Base-by-base conservation (phyloP, 1,140 invertebrate genomes). In the Agrypnia vestita region DNA sequence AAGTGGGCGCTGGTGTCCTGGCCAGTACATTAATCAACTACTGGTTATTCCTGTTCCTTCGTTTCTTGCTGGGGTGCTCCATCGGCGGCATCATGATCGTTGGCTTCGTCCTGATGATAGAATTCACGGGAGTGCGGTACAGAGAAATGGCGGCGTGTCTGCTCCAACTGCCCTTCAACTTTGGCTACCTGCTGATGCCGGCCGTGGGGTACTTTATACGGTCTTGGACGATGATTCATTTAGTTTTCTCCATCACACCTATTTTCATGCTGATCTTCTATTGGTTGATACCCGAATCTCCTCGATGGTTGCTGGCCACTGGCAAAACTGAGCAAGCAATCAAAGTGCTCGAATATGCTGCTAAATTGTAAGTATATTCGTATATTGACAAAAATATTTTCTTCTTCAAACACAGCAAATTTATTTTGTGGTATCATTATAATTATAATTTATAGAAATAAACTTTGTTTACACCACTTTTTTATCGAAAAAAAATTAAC, bases 21-120 rank as follows among this genome's bases (percentile, higher is more conserved):
- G 89, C 89, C n/a, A 89, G 91, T 49, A 89, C 90, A 71, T 87
- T 87, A 0, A 89, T 90, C 0, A 91, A 88, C 86, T 93, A 90
- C 78, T 87, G 87, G 84, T 79, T 89, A 7, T 93, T 93, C 80
- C 76, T 90, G 19, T 46, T 89, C n/a, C 85, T 91, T 1, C 88
- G 91, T 82, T 91, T 91, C 67, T 82, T 91, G 13, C 85, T 89
- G 13, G 91, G 89, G 21, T 21, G 89, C 55, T 86, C 89, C 10
- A 88, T 89, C 67, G 90, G 90, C 61, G 90, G 90, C 4, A 90
- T 88, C 0, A 89, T 91, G 87, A 82, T 91, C 15, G 86, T 89
- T 35, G 91, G 90, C 73, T 92, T 87, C 79, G 86, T 87, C 3
- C 82, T 87, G 67, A 84, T 85, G 67, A 86, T 88, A 82, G 87